Evolutionary conservation across 2,113 vertebrate genomes (phyloP).

Genomic region (Microtus montanus): DNA sequence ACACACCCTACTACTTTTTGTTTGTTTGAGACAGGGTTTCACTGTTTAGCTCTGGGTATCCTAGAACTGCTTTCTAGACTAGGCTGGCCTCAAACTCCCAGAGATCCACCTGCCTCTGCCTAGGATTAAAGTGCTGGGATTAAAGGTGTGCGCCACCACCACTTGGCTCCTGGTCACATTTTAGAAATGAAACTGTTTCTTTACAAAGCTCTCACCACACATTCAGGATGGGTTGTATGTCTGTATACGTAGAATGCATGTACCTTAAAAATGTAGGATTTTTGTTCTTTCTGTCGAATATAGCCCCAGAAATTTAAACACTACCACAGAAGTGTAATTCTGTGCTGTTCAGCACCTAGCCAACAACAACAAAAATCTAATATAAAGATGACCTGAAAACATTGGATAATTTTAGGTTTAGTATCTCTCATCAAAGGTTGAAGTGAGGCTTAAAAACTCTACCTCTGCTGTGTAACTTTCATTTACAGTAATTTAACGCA

Average conservation of each 20-base stretch:
- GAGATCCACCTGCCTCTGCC: too few relatives aligned
- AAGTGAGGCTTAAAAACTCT: not conserved
- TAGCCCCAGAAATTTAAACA: not conserved
- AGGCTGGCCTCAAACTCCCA: too few relatives aligned
- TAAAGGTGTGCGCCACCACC: too few relatives aligned
- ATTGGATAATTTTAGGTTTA: not conserved
- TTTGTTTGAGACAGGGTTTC: too few relatives aligned
- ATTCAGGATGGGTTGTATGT: slow-evolving; percentile 40
- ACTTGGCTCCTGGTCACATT: too few relatives aligned
- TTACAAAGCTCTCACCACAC: not conserved
- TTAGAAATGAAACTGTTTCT: not conserved
- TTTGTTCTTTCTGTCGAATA: not conserved
- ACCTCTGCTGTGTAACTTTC: not conserved
- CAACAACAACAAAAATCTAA: not conserved
- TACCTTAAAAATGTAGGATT: not conserved
- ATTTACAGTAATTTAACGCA: not conserved
- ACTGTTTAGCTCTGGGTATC: too few relatives aligned
- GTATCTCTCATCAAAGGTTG: not conserved
- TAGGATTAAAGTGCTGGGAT: too few relatives aligned
- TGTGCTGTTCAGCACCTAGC: not conserved
- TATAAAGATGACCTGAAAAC: not conserved
- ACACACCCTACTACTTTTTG: too few relatives aligned
- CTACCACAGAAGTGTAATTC: not conserved
- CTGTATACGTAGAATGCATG: not conserved
- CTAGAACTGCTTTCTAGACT: too few relatives aligned